phyloP scores from a whole-genome alignment of 92 coral and sea anemone genomes.

The Heteractis magnifica region DNA sequence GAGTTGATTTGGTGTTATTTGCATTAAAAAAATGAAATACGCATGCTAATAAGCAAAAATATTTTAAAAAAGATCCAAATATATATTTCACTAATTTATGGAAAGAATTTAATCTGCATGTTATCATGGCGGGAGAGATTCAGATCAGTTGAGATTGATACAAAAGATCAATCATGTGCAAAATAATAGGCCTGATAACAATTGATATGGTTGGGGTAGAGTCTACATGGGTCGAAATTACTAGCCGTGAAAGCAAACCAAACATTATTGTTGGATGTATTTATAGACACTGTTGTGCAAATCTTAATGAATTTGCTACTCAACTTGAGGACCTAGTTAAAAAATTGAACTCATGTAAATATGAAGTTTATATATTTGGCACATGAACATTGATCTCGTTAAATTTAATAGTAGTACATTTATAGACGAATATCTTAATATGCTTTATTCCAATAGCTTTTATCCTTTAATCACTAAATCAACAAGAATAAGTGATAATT shows the following conservation, averaged over 20 bases:
- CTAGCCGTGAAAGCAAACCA: not conserved
- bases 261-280: not conserved
- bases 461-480: no score
- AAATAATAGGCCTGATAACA: slow-evolving; percentile 46
- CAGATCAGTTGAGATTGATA: no score
- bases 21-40: no score
- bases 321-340: not conserved
- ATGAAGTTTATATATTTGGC: not conserved
- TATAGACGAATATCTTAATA: not conserved
- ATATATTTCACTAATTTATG: no score
- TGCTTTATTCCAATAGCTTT: not conserved
- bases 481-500: no score
- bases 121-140: no score
- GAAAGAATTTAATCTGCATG: no score
- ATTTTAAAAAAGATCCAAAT: no score
- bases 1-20: no score
- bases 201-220: slow-evolving; percentile 45
- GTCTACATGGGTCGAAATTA: slow-evolving; percentile 32
- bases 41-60: no score
- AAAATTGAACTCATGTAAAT: not conserved
- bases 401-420: not conserved
- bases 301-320: no score
- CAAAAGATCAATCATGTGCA: no score
- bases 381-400: not conserved
- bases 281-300: not conserved